A percentile compares a stretch with the other conserved stretches of the same genome.
Evolutionary conservation across 2,113 vertebrate species (phyloP).

Genomic region (Platichthys flesus): DNA sequence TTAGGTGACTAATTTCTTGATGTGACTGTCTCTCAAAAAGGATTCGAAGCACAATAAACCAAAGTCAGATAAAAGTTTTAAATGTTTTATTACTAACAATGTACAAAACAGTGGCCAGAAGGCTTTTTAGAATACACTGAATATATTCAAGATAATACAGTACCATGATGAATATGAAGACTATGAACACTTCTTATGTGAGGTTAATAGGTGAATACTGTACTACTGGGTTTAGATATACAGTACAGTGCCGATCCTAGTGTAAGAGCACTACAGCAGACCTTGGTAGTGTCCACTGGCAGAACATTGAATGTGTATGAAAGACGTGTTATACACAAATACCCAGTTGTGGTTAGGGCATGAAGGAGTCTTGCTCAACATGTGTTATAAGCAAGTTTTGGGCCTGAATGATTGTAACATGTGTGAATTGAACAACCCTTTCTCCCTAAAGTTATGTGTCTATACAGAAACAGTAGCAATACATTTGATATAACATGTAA

Average conservation of each 20-base stretch:
- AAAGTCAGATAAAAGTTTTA: not conserved
- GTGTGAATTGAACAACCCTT: too few species aligned
- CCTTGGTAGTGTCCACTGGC: not conserved
- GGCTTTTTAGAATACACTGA: slow-evolving; percentile 25
- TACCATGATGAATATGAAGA: slow-evolving; percentile 21
- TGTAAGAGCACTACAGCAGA: not conserved
- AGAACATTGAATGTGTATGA: too few species aligned
- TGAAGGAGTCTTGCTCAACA: too few species aligned
- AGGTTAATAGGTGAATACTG: slow-evolving; percentile 5
- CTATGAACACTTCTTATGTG: slow-evolving; percentile 11
- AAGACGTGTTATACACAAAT: too few species aligned
- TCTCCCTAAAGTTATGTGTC: not conserved
- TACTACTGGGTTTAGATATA: not conserved
- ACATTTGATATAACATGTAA: too few species aligned
- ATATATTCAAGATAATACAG: slow-evolving; percentile 39
- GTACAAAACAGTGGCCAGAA: slow-evolving; percentile 66
- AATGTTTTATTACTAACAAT: slow-evolving; percentile 62
- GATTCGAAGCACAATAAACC: not conserved
- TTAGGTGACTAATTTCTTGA: too few species aligned
- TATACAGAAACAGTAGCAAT: too few species aligned
- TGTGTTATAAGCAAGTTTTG: too few species aligned
- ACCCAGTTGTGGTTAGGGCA: too few species aligned
- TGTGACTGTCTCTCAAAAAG: not conserved
- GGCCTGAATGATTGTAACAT: too few species aligned
- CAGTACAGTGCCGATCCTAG: not conserved